Evolutionary conservation across 92 coral and sea anemone species (phyloP).

Genomic region (Palythoa grandis): DNA sequence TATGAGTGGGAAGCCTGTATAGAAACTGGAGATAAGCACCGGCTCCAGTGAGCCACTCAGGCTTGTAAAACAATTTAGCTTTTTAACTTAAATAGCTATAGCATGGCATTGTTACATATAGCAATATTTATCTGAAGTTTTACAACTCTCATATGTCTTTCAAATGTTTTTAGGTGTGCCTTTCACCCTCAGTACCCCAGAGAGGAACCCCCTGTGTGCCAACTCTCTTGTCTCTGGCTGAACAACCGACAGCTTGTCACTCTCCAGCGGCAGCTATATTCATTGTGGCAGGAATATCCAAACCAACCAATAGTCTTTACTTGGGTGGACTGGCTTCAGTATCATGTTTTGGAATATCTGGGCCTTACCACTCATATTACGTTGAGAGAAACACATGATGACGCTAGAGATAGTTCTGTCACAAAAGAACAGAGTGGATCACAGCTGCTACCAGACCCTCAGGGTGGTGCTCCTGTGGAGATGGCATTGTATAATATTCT

Average conservation of each 20-base stretch:
- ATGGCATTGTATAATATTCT: slow-evolving; percentile 78
- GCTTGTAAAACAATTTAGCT: too few species aligned
- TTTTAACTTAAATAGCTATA: too few species aligned
- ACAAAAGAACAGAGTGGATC: background rate
- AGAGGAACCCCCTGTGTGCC: slow-evolving; percentile 67
- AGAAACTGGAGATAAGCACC: too few species aligned
- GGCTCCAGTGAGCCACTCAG: too few species aligned
- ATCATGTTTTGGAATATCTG: slow-evolving; percentile 67
- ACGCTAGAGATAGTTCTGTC: background rate
- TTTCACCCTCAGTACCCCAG: slow-evolving; percentile 81
- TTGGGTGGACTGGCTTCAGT: slow-evolving; percentile 95
- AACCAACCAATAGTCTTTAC: slow-evolving; percentile 73
- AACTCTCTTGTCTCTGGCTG: slow-evolving; percentile 88
- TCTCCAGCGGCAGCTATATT: slow-evolving; percentile 61
- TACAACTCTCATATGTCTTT: too few species aligned
- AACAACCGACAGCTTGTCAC: slow-evolving; percentile 57
- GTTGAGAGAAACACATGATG: slow-evolving; percentile 57
- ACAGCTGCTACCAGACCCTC: background rate
- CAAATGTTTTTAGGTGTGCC: slow-evolving; percentile 50
- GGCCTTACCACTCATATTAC: slow-evolving; percentile 58
- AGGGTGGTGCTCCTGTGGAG: slow-evolving; percentile 44
- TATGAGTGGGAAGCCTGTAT: too few species aligned
- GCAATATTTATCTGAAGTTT: too few species aligned
- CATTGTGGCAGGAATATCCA: slow-evolving; percentile 70
- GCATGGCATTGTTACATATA: too few species aligned